Evolutionary conservation across 2,888 invertebrate genomes (phyloP).

Genomic region (Bruchidius siliquastri): DNA sequence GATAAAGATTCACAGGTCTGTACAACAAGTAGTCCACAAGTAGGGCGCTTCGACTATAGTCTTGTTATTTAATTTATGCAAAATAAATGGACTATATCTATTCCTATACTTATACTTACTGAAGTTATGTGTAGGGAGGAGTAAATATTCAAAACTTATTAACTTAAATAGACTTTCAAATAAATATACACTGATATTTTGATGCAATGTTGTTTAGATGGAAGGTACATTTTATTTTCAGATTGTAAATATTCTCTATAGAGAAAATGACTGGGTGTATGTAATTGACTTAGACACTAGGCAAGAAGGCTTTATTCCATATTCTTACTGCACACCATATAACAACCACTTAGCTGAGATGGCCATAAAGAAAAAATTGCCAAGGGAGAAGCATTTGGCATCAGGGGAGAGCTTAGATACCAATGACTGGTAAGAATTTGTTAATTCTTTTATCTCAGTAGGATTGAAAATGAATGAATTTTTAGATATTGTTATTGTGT

Average conservation of each 20-base stretch:
- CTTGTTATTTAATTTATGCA: too few relatives aligned
- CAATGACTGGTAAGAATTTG: conserved; percentile 51
- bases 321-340: conserved; percentile 87
- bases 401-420: conserved; percentile 55
- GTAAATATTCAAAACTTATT: too few relatives aligned
- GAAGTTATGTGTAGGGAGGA: too few relatives aligned
- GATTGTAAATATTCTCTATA: conserved; percentile 89
- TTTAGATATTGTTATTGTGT: too few relatives aligned
- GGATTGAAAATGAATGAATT: neutral
- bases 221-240: conserved; percentile 38
- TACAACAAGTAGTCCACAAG: too few relatives aligned
- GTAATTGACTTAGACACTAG: conserved; percentile 86
- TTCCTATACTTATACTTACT: too few relatives aligned
- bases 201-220: neutral
- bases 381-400: conserved; percentile 58
- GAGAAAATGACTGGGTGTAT: conserved; percentile 97
- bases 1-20: too few relatives aligned
- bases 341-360: conserved; percentile 74
- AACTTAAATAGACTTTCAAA: too few relatives aligned
- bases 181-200: neutral
- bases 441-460: too few relatives aligned
- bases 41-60: too few relatives aligned
- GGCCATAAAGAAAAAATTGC: conserved; percentile 81
- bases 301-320: conserved; percentile 91
- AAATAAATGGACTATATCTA: too few relatives aligned